Percentiles rank a stretch among this genome's conserved stretches.
Evolutionary conservation across 2,888 invertebrate genomes (phyloP).

Genomic region (Aphidius colemani): DNA sequence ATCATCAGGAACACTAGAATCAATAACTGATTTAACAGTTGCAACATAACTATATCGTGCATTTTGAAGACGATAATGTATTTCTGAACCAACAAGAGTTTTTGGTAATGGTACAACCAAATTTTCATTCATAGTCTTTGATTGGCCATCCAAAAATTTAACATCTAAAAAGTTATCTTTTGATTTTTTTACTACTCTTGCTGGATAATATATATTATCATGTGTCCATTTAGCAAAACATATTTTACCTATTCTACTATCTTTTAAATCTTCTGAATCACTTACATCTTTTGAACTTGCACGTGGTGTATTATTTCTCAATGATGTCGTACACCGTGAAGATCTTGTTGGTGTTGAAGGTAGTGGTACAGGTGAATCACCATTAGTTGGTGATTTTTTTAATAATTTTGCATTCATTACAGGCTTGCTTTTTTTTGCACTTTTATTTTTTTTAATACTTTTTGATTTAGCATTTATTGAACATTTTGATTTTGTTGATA

Average conservation of each 20-base stretch:
- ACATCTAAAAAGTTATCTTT: constrained; percentile 67
- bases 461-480: constrained; percentile 61
- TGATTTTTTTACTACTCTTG: constrained; percentile 65
- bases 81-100: constrained; percentile 42
- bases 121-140: constrained; percentile 66
- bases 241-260: constrained; percentile 47
- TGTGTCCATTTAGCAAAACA: constrained; percentile 71
- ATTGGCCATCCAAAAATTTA: constrained; percentile 69
- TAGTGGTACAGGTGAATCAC: constrained; percentile 11
- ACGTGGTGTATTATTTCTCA: constrained; percentile 23
- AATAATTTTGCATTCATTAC: constrained; percentile 25
- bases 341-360: constrained; percentile 25
- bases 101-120: constrained; percentile 62
- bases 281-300: neutral
- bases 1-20: constrained; percentile 40
- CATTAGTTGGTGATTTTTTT: constrained; percentile 26
- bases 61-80: constrained; percentile 38
- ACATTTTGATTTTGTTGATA: constrained; percentile 37
- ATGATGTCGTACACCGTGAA: too few species aligned
- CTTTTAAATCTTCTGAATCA: constrained; percentile 26
- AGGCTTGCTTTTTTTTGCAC: constrained; percentile 57
- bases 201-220: constrained; percentile 72
- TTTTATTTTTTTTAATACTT: constrained; percentile 62
- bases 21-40: too few species aligned
- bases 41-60: too few species aligned